Evolutionary conservation across 1,140 invertebrate genomes (phyloP).

Genomic region (Chrysoperla carnea): DNA sequence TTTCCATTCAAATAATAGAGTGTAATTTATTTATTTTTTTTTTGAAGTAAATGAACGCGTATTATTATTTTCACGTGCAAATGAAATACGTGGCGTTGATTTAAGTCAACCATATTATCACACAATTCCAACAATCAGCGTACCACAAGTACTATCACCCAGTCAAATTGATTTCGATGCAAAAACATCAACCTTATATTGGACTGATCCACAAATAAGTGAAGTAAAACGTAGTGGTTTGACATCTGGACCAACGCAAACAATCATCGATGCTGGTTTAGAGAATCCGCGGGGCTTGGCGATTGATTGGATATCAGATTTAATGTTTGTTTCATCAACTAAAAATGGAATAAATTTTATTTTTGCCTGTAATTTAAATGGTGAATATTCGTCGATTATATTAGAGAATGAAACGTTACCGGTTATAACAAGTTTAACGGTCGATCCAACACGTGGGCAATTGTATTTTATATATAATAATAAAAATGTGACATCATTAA

Average conservation of each 20-base stretch:
- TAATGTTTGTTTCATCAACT: slow-evolving; percentile 47
- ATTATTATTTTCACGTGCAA: slow-evolving; percentile 49
- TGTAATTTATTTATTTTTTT: no score
- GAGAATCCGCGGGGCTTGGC: slow-evolving; percentile 38
- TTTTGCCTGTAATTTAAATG: slow-evolving; percentile 47
- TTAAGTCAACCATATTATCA: slow-evolving; percentile 53
- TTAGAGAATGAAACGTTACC: slow-evolving; percentile 12
- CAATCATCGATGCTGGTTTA: slow-evolving; percentile 56
- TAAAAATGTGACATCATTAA: slow-evolving; percentile 7
- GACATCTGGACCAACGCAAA: slow-evolving; percentile 42
- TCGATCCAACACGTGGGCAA: slow-evolving; percentile 39
- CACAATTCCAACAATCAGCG: slow-evolving; percentile 56
- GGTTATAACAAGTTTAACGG: slow-evolving; percentile 33
- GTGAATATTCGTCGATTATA: slow-evolving; percentile 42
- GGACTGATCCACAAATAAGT: slow-evolving; percentile 56
- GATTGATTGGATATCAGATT: slow-evolving; percentile 58
- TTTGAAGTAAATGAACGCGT: slow-evolving; percentile 54
- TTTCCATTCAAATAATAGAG: no score
- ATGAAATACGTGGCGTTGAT: slow-evolving; percentile 72
- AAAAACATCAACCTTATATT: slow-evolving; percentile 48
- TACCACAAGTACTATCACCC: slow-evolving; percentile 43
- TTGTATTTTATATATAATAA: slow-evolving; percentile 22
- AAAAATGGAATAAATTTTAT: slow-evolving; percentile 32
- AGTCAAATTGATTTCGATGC: slow-evolving; percentile 50
- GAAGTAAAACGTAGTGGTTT: slow-evolving; percentile 54